phyloP scores from a whole-genome alignment of 2,113 vertebrate species.

The Gambusia affinis region DNA sequence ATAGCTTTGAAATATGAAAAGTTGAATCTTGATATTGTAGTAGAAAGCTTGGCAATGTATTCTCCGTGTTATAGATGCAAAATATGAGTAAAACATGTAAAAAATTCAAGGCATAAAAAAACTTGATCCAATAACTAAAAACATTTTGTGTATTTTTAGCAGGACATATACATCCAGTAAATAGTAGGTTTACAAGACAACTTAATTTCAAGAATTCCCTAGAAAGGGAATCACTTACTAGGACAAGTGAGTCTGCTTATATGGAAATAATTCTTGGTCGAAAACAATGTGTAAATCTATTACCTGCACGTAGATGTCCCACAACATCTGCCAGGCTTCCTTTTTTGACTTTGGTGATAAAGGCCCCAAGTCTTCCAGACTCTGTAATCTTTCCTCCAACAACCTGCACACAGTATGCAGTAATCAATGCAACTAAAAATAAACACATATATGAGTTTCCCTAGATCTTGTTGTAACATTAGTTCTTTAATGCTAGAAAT shows the following conservation, averaged over 20 bases:
- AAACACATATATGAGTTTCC: too few relatives aligned
- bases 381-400: conserved; percentile 98
- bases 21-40: too few relatives aligned
- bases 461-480: too few relatives aligned
- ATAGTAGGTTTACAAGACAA: not conserved
- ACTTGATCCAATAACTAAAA: not conserved
- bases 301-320: conserved; percentile 96
- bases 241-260: not conserved
- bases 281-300: not conserved
- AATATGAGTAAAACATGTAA: not conserved
- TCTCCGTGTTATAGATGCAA: not conserved
- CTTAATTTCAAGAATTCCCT: not conserved
- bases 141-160: not conserved
- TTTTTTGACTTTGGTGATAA: conserved; percentile 99
- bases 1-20: too few relatives aligned
- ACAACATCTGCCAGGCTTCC: conserved; percentile 97
- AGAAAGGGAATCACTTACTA: not conserved
- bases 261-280: not conserved
- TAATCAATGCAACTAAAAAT: too few relatives aligned
- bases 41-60: not conserved
- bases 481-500: too few relatives aligned
- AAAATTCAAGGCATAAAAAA: not conserved
- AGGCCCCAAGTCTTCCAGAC: conserved; percentile 94
- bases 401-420: conserved; percentile 79
- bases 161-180: not conserved